Conservation (phyloP, 2,113 vertebrate genomes). For the Leuciscus idus region DNA sequence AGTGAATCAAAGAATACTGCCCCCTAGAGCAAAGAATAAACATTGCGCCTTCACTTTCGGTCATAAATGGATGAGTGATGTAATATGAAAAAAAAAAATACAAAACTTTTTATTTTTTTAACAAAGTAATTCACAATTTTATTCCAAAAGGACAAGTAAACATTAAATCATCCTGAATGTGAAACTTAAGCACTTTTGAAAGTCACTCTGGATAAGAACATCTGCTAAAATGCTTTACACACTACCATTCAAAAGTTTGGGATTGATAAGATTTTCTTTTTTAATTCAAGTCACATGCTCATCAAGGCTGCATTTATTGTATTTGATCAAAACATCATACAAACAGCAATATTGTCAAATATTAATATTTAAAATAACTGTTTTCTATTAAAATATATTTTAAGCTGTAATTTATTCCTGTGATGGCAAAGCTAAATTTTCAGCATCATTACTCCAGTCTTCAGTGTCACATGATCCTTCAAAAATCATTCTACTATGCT, state of each 20-base stretch:
- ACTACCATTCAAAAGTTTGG: neutral
- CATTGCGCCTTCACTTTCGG: neutral
- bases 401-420: too few species aligned
- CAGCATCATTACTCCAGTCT: too few species aligned
- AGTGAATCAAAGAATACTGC: constrained; percentile 89
- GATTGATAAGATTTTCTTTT: neutral
- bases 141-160: neutral
- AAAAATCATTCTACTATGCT: too few species aligned
- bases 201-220: neutral
- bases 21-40: constrained; percentile 77
- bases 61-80: neutral
- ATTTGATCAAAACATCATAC: neutral
- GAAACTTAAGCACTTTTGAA: neutral
- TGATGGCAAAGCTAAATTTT: too few species aligned
- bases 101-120: neutral
- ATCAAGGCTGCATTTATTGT: too few species aligned
- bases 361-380: neutral
- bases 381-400: neutral
- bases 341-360: neutral
- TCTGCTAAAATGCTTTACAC: neutral
- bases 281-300: neutral
- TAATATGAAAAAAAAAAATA: neutral
- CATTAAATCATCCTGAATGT: neutral
- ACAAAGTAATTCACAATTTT: neutral
- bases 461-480: too few species aligned